A percentile compares a stretch with the other conserved stretches of the same genome.
Evolutionary conservation across 1,140 invertebrate genomes (phyloP).

Genomic region (Paraescarpia echinospica): DNA sequence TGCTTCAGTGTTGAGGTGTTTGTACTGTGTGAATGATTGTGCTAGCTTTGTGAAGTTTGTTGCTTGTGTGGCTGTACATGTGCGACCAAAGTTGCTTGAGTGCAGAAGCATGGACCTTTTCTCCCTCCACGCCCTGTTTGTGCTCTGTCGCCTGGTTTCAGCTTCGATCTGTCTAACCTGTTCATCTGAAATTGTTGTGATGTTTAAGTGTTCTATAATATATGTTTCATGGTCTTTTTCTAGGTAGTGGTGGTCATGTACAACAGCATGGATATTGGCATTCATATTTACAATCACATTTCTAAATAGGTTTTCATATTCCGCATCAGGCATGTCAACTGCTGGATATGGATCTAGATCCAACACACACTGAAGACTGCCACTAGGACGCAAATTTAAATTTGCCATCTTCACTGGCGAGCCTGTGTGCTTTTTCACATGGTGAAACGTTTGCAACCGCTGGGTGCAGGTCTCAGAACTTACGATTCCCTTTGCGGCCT

Average conservation of each 20-base stretch:
- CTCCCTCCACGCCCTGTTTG: constrained; percentile 27
- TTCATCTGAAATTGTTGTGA: constrained; percentile 29
- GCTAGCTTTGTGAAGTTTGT: constrained; percentile 32
- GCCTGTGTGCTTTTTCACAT: constrained; percentile 28
- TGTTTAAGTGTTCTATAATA: not conserved
- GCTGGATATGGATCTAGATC: constrained; percentile 30
- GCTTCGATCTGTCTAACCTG: constrained; percentile 23
- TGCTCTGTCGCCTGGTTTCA: constrained; percentile 30
- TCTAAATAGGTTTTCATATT: constrained; percentile 28
- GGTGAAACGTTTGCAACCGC: constrained; percentile 36
- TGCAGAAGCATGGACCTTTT: constrained; percentile 30
- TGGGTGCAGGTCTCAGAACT: constrained; percentile 35
- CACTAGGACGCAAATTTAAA: constrained; percentile 1
- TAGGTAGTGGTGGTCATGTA: constrained; percentile 30
- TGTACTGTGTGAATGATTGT: not conserved
- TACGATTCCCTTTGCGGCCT: constrained; percentile 21
- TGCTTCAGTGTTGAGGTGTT: constrained; percentile 17
- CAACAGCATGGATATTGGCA: constrained; percentile 28
- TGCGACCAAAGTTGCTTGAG: constrained; percentile 36
- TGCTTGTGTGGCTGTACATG: constrained; percentile 33
- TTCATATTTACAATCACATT: constrained; percentile 30
- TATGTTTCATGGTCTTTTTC: not conserved
- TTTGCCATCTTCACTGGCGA: constrained; percentile 30
- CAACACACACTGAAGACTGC: constrained; percentile 16
- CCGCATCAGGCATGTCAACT: constrained; percentile 11